Percentiles rank a stretch among this genome's conserved stretches.
phyloP scores from a whole-genome alignment of 2,888 invertebrate genomes.

The Hemithea aestivaria region DNA sequence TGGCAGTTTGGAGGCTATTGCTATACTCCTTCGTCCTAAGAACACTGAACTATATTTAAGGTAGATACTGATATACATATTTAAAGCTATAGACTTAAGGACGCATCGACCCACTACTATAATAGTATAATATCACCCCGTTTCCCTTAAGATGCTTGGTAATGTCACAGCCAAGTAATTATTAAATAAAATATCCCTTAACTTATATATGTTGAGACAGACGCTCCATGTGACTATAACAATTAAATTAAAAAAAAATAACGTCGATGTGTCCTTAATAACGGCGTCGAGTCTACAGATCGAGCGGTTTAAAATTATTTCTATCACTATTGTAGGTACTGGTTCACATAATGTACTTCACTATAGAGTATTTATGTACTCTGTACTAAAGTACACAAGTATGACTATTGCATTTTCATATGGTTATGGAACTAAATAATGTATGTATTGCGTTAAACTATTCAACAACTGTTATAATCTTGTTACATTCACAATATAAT shows the following conservation, averaged over 20 bases:
- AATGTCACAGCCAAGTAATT: conserved; percentile 29
- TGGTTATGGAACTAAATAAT: conserved; percentile 70
- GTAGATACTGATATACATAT: conserved; percentile 74
- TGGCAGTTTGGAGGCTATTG: conserved; percentile 73
- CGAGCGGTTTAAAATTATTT: conserved; percentile 67
- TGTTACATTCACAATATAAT: conserved; percentile 70
- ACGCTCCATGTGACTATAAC: conserved; percentile 15
- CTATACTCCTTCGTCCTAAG: conserved; percentile 35
- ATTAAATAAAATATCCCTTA: conserved; percentile 25
- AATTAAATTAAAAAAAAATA: conserved; percentile 33
- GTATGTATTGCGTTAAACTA: conserved; percentile 68
- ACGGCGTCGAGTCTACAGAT: conserved; percentile 39
- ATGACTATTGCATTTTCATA: conserved; percentile 77
- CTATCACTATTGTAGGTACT: conserved; percentile 70
- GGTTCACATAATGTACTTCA: conserved; percentile 31
- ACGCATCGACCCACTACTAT: conserved; percentile 54
- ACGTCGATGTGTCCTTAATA: conserved; percentile 60
- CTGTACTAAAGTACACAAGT: conserved; percentile 28
- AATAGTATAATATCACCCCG: conserved; percentile 7
- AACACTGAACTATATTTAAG: conserved; percentile 57
- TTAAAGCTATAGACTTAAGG: conserved; percentile 74
- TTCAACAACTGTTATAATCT: conserved; percentile 71
- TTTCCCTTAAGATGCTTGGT: conserved; percentile 26
- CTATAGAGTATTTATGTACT: conserved; percentile 3
- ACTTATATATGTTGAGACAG: conserved; percentile 17